Evolutionary conservation across 1,140 invertebrate species (phyloP).

Genomic region (Drosophila punjabiensis): DNA sequence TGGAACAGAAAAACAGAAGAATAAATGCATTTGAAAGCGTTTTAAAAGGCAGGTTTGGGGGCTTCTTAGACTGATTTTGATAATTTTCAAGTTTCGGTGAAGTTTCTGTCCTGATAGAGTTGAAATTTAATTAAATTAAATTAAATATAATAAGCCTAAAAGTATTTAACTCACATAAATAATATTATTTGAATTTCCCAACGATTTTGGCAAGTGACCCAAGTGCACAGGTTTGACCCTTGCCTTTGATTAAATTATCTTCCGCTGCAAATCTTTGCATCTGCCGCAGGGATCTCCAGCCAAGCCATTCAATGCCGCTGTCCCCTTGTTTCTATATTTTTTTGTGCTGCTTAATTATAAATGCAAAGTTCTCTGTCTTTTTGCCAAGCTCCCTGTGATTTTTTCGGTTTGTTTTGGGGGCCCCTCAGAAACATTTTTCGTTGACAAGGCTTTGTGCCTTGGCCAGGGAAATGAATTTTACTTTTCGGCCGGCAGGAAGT

Average conservation of each 20-base stretch:
- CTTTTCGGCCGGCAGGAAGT: constrained; percentile 75
- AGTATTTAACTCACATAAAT: too few species aligned
- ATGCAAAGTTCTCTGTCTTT: constrained; percentile 65
- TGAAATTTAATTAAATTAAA: neutral
- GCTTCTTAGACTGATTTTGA: too few species aligned
- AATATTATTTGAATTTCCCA: neutral
- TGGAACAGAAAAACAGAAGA: neutral
- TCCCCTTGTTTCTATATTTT: constrained; percentile 7
- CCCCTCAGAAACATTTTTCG: constrained; percentile 50
- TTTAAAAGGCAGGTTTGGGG: neutral
- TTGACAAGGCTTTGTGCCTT: constrained; percentile 75
- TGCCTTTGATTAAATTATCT: constrained; percentile 35
- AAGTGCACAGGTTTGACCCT: constrained; percentile 19
- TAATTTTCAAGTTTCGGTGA: neutral
- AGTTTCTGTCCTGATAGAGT: too few species aligned
- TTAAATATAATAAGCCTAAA: neutral
- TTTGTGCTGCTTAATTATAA: constrained; percentile 73
- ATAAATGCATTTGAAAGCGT: constrained; percentile 12
- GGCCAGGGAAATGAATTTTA: constrained; percentile 78
- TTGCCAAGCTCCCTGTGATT: constrained; percentile 18
- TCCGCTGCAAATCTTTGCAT: constrained; percentile 39
- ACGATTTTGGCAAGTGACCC: constrained; percentile 5
- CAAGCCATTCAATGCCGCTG: constrained; percentile 37
- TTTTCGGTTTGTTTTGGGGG: constrained; percentile 61
- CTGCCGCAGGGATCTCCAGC: constrained; percentile 35